Evolutionary conservation across 2,888 invertebrate species (phyloP), one percentile per base, ranked within the genome.

Genomic region (Drosophila nr. medialis): DNA sequence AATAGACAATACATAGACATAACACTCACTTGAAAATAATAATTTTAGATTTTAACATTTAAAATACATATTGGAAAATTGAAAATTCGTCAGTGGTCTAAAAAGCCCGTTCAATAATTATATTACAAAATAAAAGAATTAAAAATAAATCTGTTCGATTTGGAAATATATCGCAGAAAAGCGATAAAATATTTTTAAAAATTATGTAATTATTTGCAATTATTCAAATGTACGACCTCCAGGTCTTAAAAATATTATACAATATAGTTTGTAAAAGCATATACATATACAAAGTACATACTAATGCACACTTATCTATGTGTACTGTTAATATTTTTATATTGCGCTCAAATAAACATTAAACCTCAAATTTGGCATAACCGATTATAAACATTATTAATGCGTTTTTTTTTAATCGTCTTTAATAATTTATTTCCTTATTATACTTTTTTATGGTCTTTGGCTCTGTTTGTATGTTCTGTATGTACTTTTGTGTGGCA

Each of bases 391-490:
- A 56, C 42, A 45, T 62, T 53, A 56, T 67, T 67, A 67, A 65
- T 56, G 55, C 30, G 42, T 55, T 58, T 50, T 38, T 38, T 45
- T 13, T 42, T 53, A 40, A 54, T 49, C 21, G 67, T 55, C 32
- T 56, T 42, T 67, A 56, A 56, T 30, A 65, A 56, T 30, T 42
- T 65, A 42, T 67, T 67, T 67, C 67, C 67, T 67, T 65, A 67
- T 67, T 67, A 55, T 56, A 42, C 18, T 29, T 40, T 40, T 34
- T 40, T 34, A 40, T 21, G 40, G 10, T 32, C 24, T n/a, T 30
- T 24, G n/a, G 42, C 29, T 42, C n/a, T 32, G 10, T 27, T 54
- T 32, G n/a, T 34, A 24, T 8, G 8, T 24, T 36, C 10, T 10
- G 18, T 34, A 21, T 8, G 18, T 29, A 18, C 10, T 18, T 6